phyloP scores from a whole-genome alignment of 2,113 vertebrate genomes.

The Fregata magnificens region DNA sequence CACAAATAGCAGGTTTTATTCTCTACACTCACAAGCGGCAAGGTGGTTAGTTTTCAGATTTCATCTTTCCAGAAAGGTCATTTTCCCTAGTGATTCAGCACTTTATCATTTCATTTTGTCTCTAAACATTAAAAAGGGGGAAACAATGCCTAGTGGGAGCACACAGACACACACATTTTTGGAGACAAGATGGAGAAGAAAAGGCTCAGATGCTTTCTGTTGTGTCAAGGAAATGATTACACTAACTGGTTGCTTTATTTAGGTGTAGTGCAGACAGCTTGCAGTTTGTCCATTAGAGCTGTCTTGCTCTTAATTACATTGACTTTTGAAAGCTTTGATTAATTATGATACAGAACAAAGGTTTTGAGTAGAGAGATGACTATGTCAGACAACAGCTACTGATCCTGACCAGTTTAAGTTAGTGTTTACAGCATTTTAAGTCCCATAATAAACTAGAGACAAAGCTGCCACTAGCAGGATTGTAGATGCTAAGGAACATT shows the following conservation, averaged over 20 bases:
- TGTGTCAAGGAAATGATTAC: not conserved
- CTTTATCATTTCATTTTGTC: not conserved
- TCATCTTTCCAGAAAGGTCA: constrained; percentile 4
- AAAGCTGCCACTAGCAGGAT: not conserved
- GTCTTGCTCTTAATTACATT: not conserved
- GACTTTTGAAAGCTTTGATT: constrained; percentile 29
- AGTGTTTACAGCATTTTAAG: not conserved
- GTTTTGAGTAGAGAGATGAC: not conserved
- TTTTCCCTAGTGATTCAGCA: not conserved
- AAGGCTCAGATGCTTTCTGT: not conserved
- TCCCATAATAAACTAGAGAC: not conserved
- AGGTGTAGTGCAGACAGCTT: not conserved
- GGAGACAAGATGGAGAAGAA: not conserved
- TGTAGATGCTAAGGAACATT: not conserved
- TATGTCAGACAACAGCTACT: not conserved
- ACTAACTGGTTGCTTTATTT: not conserved
- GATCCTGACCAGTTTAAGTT: not conserved
- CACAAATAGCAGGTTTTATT: constrained; percentile 23
- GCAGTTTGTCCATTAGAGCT: not conserved
- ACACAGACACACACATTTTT: not conserved
- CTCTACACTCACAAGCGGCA: not conserved
- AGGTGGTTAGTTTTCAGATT: not conserved
- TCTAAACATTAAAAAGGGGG: not conserved
- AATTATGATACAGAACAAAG: not conserved
- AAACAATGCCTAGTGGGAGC: not conserved